Base-by-base conservation (phyloP, 2,888 invertebrate genomes). In the Orthonychiurus folsomi region DNA sequence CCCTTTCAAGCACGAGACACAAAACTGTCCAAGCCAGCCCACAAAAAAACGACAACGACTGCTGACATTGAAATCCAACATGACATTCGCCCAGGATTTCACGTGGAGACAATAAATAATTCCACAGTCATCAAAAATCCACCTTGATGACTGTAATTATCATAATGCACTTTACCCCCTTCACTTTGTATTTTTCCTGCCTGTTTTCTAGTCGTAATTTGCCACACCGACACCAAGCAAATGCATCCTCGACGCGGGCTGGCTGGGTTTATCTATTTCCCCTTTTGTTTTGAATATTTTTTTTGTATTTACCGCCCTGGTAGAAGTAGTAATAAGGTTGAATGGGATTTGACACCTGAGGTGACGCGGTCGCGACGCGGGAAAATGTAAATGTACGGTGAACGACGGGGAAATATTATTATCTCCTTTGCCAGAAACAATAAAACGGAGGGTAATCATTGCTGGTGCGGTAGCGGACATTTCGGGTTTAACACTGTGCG, bases 81-180 rank as follows among this genome's bases (percentile, higher is more conserved):
- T n/a, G n/a, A n/a, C n/a, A n/a, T n/a, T n/a, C n/a, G n/a, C n/a
- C n/a, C 9, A 37, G 15, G 37, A 37, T 37, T 37, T 37, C 37
- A 37, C 37, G 37, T 15, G 15, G 37, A 37, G 37, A 37, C 37
- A 37, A 37, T 37, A 37, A 37, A 37, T 37, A 37, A 37, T 37
- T 37, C 37, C 37, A 15, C 9, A 15, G 37, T 37, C 37, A 37
- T 37, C 37, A 37, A 37, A 37, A 37, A 37, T 37, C 15, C 37
- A 37, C 37, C 37, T 37, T 37, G 37, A 37, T 37, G 37, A 37
- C 37, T 37, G 37, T 37, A 37, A 37, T 37, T 37, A 37, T 37
- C 37, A 37, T 37, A 37, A 37, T 37, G 37, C 37, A 37, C n/a
- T n/a, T n/a, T n/a, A n/a, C n/a, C n/a, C n/a, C n/a, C n/a, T n/a